A percentile compares a stretch with the other conserved stretches of the same genome.
Conservation (phyloP, 1,140 invertebrate species). For the Calliphora vicina region DNA sequence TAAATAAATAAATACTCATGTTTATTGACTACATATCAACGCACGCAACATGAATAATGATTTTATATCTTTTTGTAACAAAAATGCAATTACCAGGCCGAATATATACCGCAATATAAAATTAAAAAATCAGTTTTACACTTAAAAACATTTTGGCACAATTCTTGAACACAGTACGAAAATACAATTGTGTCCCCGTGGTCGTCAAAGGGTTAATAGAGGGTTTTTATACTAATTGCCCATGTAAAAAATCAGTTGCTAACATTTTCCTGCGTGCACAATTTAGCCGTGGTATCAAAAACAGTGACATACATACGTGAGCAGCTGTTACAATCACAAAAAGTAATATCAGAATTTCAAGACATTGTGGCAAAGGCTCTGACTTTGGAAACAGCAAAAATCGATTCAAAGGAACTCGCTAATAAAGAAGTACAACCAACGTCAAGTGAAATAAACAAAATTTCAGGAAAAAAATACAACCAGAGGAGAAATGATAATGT, state of each 20-base stretch:
- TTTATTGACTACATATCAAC: no score
- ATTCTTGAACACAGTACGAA: no score
- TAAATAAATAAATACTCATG: no score
- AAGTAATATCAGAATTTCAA: neutral
- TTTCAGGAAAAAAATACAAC: neutral
- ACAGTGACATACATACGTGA: conserved; percentile 20
- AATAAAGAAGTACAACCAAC: neutral
- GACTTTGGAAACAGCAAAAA: conserved; percentile 25
- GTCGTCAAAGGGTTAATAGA: no score
- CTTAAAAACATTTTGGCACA: no score
- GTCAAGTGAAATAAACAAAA: conserved; percentile 20
- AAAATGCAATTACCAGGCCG: no score
- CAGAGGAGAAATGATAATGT: neutral
- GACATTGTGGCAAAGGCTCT: conserved; percentile 17
- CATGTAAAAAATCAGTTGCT: neutral
- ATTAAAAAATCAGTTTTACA: no score
- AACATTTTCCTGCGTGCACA: conserved; percentile 1
- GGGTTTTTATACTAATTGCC: no score
- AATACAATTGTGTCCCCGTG: no score
- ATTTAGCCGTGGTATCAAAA: conserved; percentile 3
- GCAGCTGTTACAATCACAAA: conserved; percentile 2
- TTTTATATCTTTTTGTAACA: no score
- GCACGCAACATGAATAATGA: no score
- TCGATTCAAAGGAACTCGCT: neutral
- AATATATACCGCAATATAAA: no score